Evolutionary conservation across 2,888 invertebrate genomes (phyloP).

Genomic region (Serripes groenlandicus): DNA sequence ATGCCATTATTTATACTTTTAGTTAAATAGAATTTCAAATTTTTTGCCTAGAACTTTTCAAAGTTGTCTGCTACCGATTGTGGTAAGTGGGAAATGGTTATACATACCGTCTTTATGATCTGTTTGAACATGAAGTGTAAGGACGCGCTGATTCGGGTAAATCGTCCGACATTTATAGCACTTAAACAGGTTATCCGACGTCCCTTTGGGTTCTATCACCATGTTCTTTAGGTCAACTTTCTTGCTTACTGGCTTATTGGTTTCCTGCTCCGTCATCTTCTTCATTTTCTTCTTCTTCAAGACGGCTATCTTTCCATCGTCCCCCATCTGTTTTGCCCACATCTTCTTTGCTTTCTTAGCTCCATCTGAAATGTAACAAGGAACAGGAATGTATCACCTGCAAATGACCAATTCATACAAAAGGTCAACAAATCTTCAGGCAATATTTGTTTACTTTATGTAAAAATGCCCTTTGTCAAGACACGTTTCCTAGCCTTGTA

Average conservation of each 20-base stretch:
- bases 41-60: neutral
- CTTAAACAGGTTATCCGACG: conserved; percentile 17
- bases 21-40: neutral
- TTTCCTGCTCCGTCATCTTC: neutral
- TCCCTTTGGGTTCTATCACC: conserved; percentile 5
- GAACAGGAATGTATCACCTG: too few relatives aligned
- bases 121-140: conserved; percentile 51
- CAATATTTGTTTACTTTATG: too few relatives aligned
- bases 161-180: conserved; percentile 53
- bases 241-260: neutral
- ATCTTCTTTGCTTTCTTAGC: neutral
- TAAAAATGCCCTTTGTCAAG: too few relatives aligned
- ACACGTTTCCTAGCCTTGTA: too few relatives aligned
- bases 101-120: conserved; percentile 60
- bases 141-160: conserved; percentile 30
- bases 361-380: neutral
- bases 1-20: neutral
- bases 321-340: conserved; percentile 12
- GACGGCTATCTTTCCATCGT: conserved; percentile 3
- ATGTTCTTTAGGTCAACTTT: neutral
- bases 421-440: too few relatives aligned
- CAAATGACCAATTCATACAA: too few relatives aligned
- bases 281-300: neutral
- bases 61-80: too few relatives aligned
- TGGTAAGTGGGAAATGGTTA: too few relatives aligned